Evolutionary conservation across 2,113 vertebrate genomes (phyloP).

Genomic region (Orcinus orca): DNA sequence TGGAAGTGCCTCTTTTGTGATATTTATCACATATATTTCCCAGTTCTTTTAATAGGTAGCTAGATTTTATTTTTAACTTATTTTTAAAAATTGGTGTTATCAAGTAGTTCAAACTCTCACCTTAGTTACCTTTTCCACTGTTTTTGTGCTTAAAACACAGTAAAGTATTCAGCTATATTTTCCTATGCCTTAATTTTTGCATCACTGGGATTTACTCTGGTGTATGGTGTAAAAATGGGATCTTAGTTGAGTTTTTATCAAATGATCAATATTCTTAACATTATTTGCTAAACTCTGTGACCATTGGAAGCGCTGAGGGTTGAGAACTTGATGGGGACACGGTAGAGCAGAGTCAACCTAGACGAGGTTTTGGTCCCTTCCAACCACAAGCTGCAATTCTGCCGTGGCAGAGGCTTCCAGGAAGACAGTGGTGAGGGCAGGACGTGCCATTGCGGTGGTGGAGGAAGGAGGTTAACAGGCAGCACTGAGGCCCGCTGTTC

Average conservation of each 20-base stretch:
- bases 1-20: too few species aligned
- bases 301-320: not conserved
- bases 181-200: not conserved
- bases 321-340: not conserved
- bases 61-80: constrained; percentile 17
- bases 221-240: not conserved
- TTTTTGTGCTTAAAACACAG: not conserved
- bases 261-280: not conserved
- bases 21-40: not conserved
- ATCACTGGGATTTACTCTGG: not conserved
- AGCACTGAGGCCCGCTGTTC: not conserved
- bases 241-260: not conserved
- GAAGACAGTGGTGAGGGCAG: not conserved
- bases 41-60: not conserved
- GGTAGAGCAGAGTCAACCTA: not conserved
- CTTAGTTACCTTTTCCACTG: not conserved
- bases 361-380: not conserved
- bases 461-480: not conserved
- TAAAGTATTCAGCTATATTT: not conserved
- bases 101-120: not conserved
- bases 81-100: not conserved
- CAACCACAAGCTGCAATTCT: not conserved
- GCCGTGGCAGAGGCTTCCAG: not conserved
- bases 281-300: not conserved
- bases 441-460: rapidly evolving